A percentile compares a stretch with the other conserved stretches of the same genome.
phyloP scores from a whole-genome alignment of 2,888 invertebrate genomes.

The Rhopalosiphum nymphaeae region DNA sequence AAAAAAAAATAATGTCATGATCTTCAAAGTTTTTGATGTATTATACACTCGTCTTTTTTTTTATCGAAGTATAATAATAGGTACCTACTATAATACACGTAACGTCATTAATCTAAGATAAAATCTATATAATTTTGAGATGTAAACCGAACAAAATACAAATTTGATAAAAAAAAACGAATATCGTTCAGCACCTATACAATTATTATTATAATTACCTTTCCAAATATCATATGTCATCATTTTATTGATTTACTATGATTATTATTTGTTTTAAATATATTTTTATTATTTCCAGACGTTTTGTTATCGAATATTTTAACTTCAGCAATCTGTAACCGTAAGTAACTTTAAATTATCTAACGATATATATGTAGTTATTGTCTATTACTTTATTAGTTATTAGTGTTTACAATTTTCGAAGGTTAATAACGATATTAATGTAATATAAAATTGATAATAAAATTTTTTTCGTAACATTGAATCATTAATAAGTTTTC shows the following conservation, averaged over 20 bases:
- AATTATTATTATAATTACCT: neutral
- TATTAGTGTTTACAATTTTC: neutral
- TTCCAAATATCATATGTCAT: neutral
- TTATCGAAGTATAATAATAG: neutral
- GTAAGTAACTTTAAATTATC: neutral
- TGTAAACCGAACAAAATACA: neutral
- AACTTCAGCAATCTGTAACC: neutral
- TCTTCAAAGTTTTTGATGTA: slow-evolving; percentile 16
- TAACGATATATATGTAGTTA: neutral
- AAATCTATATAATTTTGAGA: neutral
- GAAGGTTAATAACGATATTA: neutral
- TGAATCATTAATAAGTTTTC: neutral
- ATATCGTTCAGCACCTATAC: neutral
- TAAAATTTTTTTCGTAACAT: rapidly evolving
- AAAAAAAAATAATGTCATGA: slow-evolving; percentile 25
- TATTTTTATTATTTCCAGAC: neutral
- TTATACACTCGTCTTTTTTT: neutral
- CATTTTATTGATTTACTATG: neutral
- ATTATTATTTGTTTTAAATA: neutral
- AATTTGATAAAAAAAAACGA: neutral
- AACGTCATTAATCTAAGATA: neutral
- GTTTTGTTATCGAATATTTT: neutral
- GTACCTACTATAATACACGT: neutral
- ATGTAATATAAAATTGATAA: neutral
- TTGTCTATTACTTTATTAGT: neutral